Base-by-base conservation (phyloP, 1,140 invertebrate genomes). In the Drosophila ohnishii region DNA sequence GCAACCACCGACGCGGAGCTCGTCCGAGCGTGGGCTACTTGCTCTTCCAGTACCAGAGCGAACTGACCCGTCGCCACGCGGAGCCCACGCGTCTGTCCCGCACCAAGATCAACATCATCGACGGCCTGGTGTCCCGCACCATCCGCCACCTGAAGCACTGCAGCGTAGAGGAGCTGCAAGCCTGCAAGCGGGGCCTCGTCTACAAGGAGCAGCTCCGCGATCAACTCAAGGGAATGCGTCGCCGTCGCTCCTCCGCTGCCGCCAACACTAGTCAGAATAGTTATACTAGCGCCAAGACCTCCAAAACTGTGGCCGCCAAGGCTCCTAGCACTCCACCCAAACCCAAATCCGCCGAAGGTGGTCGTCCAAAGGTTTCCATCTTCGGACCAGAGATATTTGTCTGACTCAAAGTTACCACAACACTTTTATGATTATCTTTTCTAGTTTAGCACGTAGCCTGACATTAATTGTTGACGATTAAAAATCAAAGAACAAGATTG, bases 21-120 rank as follows among this genome's bases (percentile, higher is more conserved):
- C 80, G 85, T 35, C 84, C 84, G 48, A 88, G 77, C 51, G 84
- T 88, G 56, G 85, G 85, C 37, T 88, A 88, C 42, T 50, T 89
- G 63, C 70, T 88, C 28, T 88, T 88, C 56, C 85, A 89, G 50
- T 88, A 88, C 32, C 85, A 88, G 55, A 78, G 66, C 50, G 84
- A 88, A 34, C 53, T 88, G 65, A 84, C 84, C 37, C 80, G 84
- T 8, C 73, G 85, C 34, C 77, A 88, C 66, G 84, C 84, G 16
- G 85, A 88, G 25, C 85, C 85, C 44, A 72, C 69, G 14, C 84
- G 85, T 0, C 63, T 88, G 11, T 88, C 84, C 2, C 80, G 80
- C 59, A 89, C 85, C 73, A 88, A 88, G 48, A 89, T 88, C n/a
- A 75, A 88, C 71, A 88, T 88, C n/a, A 88, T 88, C 59, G 84